phyloP scores from a whole-genome alignment of 2,113 vertebrate genomes.

The Propithecus coquereli region DNA sequence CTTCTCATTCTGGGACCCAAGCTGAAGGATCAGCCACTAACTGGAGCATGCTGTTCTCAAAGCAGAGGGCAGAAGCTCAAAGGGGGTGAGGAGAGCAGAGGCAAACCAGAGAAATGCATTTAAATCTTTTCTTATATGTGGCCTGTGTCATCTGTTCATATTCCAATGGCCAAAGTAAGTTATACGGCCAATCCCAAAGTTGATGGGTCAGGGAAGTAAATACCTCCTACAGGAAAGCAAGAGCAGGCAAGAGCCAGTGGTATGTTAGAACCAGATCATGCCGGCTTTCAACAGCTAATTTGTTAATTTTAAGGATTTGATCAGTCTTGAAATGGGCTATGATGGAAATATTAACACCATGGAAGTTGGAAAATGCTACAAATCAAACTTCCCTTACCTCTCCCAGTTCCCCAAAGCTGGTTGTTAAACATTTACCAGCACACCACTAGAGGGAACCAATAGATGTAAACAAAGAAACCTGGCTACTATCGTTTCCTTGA shows the following conservation, averaged over 20 bases:
- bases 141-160: not conserved
- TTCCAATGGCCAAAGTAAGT: not conserved
- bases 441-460: conserved; percentile 16
- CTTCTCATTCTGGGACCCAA: not conserved
- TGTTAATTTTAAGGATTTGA: conserved; percentile 34
- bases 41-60: not conserved
- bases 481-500: conserved; percentile 7
- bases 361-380: not conserved
- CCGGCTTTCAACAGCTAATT: not conserved
- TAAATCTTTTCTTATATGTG: not conserved
- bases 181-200: not conserved
- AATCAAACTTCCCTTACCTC: not conserved
- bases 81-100: not conserved
- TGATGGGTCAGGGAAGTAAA: not conserved
- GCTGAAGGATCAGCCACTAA: not conserved
- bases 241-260: not conserved
- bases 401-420: not conserved
- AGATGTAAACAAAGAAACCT: conserved; percentile 8
- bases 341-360: conserved; percentile 15
- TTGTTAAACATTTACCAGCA: conserved; percentile 32
- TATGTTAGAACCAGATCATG: not conserved
- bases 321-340: not conserved
- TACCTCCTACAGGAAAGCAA: not conserved
- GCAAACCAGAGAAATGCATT: not conserved
- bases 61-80: not conserved